Evolutionary conservation across 2,113 vertebrate species (phyloP).

Genomic region (Sitta europaea): DNA sequence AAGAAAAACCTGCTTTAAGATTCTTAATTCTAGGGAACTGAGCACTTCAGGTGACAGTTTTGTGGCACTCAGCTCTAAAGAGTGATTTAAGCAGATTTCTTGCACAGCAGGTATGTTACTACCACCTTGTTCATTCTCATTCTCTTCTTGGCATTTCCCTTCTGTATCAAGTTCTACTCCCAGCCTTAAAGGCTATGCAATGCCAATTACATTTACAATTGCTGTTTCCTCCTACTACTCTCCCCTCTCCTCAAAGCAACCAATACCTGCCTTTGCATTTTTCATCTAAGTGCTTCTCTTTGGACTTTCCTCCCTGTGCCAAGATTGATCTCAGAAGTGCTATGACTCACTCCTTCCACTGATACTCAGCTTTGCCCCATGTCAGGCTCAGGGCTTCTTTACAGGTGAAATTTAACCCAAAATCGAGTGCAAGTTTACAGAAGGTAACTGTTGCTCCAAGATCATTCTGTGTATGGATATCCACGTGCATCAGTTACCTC

Average conservation of each 20-base stretch:
- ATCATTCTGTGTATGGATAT: neutral
- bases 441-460: neutral
- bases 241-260: neutral
- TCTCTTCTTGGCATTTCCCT: neutral
- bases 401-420: neutral
- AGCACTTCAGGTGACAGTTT: neutral
- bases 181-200: neutral
- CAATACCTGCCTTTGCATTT: neutral
- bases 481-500: fast-evolving
- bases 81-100: neutral
- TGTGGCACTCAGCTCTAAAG: neutral
- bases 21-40: neutral
- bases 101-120: neutral
- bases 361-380: neutral
- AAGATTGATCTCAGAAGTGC: neutral
- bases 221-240: neutral
- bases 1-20: constrained; percentile 1
- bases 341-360: neutral
- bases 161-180: neutral
- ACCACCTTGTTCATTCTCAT: neutral
- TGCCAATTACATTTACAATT: neutral
- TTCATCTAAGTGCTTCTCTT: neutral
- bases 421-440: neutral
- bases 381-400: neutral
- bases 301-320: neutral